Conservation (phyloP, 2,888 invertebrate species). For the Automeris io region DNA sequence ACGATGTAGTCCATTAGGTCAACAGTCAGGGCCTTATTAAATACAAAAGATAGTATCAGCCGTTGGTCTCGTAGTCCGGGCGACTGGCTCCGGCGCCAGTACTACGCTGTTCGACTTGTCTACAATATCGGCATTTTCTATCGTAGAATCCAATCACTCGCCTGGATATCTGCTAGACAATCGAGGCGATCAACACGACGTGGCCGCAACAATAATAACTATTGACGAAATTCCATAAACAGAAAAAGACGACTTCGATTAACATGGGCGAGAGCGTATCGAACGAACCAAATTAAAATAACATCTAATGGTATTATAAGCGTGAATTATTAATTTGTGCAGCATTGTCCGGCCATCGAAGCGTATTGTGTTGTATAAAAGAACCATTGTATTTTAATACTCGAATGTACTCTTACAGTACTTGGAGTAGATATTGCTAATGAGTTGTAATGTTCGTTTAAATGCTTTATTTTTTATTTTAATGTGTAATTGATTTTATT, state of each 20-base stretch:
- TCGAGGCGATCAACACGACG: constrained; percentile 42
- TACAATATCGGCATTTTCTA: constrained; percentile 41
- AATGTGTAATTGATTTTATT: constrained; percentile 24
- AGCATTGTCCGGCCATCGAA: constrained; percentile 47
- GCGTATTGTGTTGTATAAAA: constrained; percentile 28
- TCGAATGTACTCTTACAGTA: constrained; percentile 6
- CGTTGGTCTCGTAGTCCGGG: constrained; percentile 18
- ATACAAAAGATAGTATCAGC: constrained; percentile 37
- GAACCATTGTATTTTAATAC: constrained; percentile 28
- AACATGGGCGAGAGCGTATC: constrained; percentile 39
- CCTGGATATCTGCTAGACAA: constrained; percentile 21
- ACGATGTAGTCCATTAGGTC: constrained; percentile 18
- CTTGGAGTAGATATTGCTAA: constrained; percentile 17
- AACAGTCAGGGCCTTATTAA: constrained; percentile 41
- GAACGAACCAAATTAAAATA: constrained; percentile 61
- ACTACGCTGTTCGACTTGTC: constrained; percentile 40
- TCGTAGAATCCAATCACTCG: constrained; percentile 28
- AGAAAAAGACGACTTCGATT: constrained; percentile 32
- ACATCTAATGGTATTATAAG: constrained; percentile 55
- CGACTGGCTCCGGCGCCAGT: constrained; percentile 21
- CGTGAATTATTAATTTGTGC: constrained; percentile 69
- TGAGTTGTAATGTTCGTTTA: constrained; percentile 23
- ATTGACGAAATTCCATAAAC: constrained; percentile 54
- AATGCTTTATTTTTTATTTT: constrained; percentile 24
- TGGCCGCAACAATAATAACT: constrained; percentile 42